A percentile compares a stretch with the other conserved stretches of the same genome.
These are phyloP conservation scores for Nycticebus coucang DNA, from an alignment of 2,113 vertebrate species.

Conservation along the genomic window DNA sequence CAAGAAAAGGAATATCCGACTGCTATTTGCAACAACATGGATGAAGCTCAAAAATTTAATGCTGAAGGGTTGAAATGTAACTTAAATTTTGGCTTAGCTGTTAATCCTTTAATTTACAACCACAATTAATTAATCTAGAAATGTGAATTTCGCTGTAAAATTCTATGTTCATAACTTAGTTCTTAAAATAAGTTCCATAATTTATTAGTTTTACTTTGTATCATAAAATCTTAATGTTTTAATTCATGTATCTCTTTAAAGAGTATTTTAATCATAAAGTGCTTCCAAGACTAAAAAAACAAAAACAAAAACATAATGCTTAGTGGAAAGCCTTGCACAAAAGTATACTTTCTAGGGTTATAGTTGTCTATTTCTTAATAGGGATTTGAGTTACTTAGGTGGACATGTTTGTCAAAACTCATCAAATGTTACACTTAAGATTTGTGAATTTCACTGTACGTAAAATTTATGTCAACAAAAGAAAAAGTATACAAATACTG, in stretches of 20 bases:
- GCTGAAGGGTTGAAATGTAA: background rate
- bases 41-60: background rate
- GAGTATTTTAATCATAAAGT: background rate
- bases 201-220: background rate
- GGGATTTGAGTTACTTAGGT: background rate
- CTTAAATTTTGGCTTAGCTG: background rate
- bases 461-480: background rate
- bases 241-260: conserved; percentile 4
- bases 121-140: background rate
- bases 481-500: background rate
- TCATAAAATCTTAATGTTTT: conserved; percentile 34
- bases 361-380: background rate
- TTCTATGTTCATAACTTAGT: background rate
- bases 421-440: background rate
- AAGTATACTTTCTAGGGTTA: background rate
- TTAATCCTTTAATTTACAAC: background rate
- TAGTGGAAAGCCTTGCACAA: background rate
- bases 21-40: background rate
- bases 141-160: background rate
- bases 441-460: background rate
- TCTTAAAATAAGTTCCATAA: background rate
- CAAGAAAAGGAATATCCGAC: background rate
- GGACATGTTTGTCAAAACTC: background rate
- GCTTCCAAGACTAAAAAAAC: background rate
- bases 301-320: background rate